Percentiles rank a stretch among this genome's conserved stretches.
Conservation (phyloP, 2,113 vertebrate species). For the Cyprinodon variegatus region DNA sequence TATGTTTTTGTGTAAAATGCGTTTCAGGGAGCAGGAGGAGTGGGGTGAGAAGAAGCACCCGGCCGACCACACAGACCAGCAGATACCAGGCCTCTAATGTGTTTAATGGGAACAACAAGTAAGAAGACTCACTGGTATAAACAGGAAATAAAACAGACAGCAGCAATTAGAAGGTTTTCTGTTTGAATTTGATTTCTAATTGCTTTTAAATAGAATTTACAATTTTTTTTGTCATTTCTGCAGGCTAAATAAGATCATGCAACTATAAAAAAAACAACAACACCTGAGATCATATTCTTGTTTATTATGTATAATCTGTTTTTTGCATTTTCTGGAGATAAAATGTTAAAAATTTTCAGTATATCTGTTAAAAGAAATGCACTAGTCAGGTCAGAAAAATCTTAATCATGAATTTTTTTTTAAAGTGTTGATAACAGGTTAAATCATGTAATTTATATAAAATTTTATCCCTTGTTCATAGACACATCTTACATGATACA, state of each 20-base stretch:
- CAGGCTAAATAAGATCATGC: no score
- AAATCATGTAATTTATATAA: background rate
- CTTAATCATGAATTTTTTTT: background rate
- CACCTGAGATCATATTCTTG: no score
- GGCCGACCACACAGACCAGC: constrained; percentile 21
- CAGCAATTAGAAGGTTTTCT: background rate
- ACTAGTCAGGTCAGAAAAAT: background rate
- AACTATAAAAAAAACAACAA: no score
- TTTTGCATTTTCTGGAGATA: no score
- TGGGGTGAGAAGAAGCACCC: constrained; percentile 35
- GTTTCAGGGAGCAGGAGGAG: background rate
- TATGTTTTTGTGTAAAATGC: no score
- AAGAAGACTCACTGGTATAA: background rate
- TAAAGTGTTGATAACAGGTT: background rate
- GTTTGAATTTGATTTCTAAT: background rate
- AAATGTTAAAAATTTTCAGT: background rate
- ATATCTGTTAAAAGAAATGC: background rate
- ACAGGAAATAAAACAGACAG: background rate
- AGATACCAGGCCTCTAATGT: constrained; percentile 30
- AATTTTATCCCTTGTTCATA: background rate
- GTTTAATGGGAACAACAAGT: constrained; percentile 31
- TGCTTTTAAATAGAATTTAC: background rate
- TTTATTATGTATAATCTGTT: no score
- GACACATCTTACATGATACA: no score
- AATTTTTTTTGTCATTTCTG: no score